Evolutionary conservation across 2,113 vertebrate genomes (phyloP), one percentile per base, ranked within the genome.

Genomic region (Sinocyclocheilus grahami): DNA sequence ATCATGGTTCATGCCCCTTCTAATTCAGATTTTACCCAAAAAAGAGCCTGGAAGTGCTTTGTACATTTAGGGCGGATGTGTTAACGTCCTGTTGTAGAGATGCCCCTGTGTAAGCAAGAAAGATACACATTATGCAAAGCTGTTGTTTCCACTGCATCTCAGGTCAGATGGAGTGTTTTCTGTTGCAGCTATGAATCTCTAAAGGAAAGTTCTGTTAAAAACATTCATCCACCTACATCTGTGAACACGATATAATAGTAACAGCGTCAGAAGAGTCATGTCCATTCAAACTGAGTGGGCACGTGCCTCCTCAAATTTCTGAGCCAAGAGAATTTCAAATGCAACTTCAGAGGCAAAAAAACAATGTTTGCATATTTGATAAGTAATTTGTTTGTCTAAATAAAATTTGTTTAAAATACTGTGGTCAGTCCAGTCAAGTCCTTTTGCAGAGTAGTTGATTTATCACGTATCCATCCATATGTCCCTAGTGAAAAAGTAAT

Each of bases 91-190:
- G 12, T 58, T 48, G 39, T 16, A 1, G 27, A 6, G 53, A 80
- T 80, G 58, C 58, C 30, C n/a, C 33, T 5, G 33, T 42, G 33
- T 60, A 22, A 80, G 20, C 6, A 22, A 80, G 22, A 60, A 39
- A 80, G 5, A 80, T 62, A 42, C 55, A 60, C 78, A n/a, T 42
- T 62, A 42, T 62, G 33, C 55, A 24, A n/a, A 39, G 78, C 55
- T 62, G 55, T 20, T 11, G 20, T 42, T 62, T 79, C 12, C 27
- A 11, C 37, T 20, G 27, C 27, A 24, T 75, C 22, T 8, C 4
- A 30, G 76, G 16, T 62, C 10, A 60, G 75, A 8, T 55, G 48
- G 48, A 20, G 76, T 51, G 14, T 18, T 37, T 58, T 78, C 3
- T 33, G 51, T 58, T 37, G 51, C 53, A 58, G 27, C 51, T 2